These are phyloP conservation scores for Aythya baeri DNA, from an alignment of 2,113 vertebrate genomes.

Conservation along the genomic window DNA sequence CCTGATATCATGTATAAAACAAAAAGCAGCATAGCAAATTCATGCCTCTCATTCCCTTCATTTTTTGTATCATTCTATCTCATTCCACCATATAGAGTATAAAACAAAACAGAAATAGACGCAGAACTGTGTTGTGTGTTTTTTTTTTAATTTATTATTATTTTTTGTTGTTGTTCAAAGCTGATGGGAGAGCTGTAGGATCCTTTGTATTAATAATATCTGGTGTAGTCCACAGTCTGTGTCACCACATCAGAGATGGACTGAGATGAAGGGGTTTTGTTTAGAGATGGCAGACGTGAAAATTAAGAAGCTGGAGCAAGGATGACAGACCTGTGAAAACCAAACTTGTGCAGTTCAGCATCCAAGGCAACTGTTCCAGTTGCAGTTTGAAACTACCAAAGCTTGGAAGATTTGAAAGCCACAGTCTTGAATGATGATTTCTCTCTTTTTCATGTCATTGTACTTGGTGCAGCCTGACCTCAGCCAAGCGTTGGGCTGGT, in stretches of 20 bases:
- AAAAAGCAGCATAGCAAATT: neutral
- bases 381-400: neutral
- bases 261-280: neutral
- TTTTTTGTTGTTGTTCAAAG: neutral
- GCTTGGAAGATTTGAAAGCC: neutral
- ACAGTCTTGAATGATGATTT: neutral
- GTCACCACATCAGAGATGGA: neutral
- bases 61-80: constrained; percentile 51
- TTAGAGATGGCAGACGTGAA: neutral
- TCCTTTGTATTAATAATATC: neutral
- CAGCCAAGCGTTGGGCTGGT: neutral
- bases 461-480: neutral
- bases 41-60: constrained; percentile 28
- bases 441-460: neutral
- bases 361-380: neutral
- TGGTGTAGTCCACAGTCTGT: neutral
- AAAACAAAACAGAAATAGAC: constrained; percentile 3
- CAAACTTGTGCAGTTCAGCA: neutral
- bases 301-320: neutral
- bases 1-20: constrained; percentile 25
- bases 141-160: too few species aligned
- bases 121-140: neutral
- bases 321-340: neutral
- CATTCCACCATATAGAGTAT: constrained; percentile 18
- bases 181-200: too few species aligned